A percentile compares a stretch with the other conserved stretches of the same genome.
These are phyloP conservation scores for Pterostichus madidus DNA, from an alignment of 2,888 invertebrate species.

Conservation along the genomic window DNA sequence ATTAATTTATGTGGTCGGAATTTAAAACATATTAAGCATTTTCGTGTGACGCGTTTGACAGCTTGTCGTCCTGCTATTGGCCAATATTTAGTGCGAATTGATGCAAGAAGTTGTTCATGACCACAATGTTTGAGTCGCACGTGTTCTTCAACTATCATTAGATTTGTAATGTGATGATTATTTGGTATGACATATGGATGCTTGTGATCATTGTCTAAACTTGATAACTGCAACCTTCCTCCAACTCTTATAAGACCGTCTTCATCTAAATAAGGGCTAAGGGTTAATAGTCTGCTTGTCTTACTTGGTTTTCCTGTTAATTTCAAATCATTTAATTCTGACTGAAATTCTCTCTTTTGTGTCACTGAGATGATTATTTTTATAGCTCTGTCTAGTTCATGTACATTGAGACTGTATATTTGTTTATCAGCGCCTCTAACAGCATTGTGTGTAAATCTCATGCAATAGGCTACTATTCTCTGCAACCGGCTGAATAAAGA, in stretches of 20 bases:
- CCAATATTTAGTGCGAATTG: slow-evolving; percentile 3
- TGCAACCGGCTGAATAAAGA: no score
- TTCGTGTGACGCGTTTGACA: background rate
- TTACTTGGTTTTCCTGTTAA: background rate
- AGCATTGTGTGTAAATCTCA: background rate
- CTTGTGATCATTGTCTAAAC: background rate
- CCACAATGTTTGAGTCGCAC: background rate
- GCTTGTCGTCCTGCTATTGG: background rate
- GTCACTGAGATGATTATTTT: no score
- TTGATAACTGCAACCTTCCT: no score
- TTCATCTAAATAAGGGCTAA: background rate
- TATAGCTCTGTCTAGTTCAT: no score
- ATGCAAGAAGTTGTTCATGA: background rate
- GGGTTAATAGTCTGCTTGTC: background rate
- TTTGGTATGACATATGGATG: background rate
- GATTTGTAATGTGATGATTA: no score
- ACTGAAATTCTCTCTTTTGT: no score
- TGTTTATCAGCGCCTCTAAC: background rate
- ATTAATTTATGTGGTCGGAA: background rate
- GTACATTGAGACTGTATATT: background rate
- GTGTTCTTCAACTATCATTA: background rate
- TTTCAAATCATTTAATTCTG: background rate
- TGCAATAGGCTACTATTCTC: background rate
- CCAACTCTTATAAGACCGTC: no score
- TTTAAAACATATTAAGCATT: background rate